A percentile compares a stretch with the other conserved stretches of the same genome.
Evolutionary conservation across 2,797 vertebrate genomes (phyloP).

Genomic region (Ceryle rudis): DNA sequence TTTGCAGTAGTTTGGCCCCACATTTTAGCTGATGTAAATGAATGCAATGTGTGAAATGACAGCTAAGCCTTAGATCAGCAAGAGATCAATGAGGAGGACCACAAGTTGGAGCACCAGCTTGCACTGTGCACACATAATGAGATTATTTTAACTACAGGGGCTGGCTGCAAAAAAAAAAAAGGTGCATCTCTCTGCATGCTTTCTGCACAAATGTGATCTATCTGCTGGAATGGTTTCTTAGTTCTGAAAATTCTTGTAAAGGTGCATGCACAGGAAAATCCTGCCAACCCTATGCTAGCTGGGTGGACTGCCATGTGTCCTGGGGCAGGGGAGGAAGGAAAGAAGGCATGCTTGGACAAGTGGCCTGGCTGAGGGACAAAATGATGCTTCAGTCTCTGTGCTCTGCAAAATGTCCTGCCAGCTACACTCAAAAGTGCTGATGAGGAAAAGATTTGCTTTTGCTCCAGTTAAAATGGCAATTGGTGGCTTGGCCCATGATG

Average conservation of each 20-base stretch:
- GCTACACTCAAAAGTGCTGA: background rate
- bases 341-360: constrained; percentile 15
- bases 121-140: background rate
- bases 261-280: background rate
- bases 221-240: background rate
- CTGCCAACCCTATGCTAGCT: background rate
- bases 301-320: constrained; percentile 31
- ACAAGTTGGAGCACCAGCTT: background rate
- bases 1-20: background rate
- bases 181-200: background rate
- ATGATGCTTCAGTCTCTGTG: background rate
- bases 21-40: background rate
- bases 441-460: constrained; percentile 1
- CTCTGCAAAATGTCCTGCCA: constrained; percentile 37
- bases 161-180: background rate
- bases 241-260: constrained; percentile 7
- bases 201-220: background rate
- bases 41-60: background rate
- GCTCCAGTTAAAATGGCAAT: background rate
- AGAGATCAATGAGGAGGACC: background rate
- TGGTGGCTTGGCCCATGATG: background rate
- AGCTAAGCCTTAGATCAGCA: background rate
- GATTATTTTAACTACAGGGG: background rate
- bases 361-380: constrained; percentile 23
- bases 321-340: constrained; percentile 56